A percentile compares a stretch with the other conserved stretches of the same genome.
Conservation (phyloP, 2,113 vertebrate genomes). For the Rhipidura dahli region DNA sequence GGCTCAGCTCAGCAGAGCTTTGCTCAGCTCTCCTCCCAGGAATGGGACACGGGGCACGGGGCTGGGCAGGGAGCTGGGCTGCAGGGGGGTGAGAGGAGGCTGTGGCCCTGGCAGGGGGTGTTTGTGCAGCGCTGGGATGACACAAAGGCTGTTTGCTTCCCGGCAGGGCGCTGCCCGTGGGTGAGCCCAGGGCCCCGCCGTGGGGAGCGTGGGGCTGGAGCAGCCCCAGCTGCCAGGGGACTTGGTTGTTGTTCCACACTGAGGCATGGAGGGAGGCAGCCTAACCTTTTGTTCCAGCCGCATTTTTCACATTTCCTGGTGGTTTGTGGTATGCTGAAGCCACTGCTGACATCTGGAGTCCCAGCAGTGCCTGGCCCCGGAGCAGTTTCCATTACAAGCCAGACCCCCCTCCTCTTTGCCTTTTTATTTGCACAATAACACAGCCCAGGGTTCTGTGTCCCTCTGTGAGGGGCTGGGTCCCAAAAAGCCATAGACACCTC, state of each 20-base stretch:
- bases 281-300: conserved; percentile 66
- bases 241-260: conserved; percentile 43
- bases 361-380: conserved; percentile 46
- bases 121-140: conserved; percentile 1
- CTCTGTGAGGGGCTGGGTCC: background rate
- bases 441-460: background rate
- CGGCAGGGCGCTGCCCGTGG: conserved; percentile 36
- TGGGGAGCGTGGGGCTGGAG: background rate
- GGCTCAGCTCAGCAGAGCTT: background rate
- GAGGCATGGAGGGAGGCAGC: conserved; percentile 31
- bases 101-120: conserved; percentile 4
- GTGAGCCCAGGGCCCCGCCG: background rate
- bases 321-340: background rate
- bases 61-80: background rate
- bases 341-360: conserved; percentile 55
- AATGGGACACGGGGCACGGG: background rate
- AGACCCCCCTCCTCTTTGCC: background rate
- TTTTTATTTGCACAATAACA: conserved; percentile 6
- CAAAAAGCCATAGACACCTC: background rate
- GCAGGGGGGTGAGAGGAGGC: background rate
- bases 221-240: conserved; percentile 48
- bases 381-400: conserved; percentile 44
- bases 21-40: background rate
- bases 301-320: conserved; percentile 38
- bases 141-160: background rate